phyloP scores from a whole-genome alignment of 2,113 vertebrate species.

The Atrichornis clamosus region DNA sequence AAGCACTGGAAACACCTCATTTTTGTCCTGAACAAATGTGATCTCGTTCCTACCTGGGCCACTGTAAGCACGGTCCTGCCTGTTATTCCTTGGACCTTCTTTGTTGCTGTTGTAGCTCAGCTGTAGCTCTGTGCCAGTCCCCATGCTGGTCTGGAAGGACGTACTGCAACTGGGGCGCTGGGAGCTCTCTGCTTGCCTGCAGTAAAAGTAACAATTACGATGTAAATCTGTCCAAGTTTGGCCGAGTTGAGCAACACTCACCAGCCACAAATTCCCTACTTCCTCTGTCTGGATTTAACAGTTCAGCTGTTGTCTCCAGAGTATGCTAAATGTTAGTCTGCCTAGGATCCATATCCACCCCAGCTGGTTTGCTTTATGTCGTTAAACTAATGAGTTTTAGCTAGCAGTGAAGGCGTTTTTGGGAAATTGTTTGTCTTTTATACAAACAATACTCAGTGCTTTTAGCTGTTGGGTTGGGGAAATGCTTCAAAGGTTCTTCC shows the following conservation, averaged over 20 bases:
- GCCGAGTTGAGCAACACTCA: not conserved
- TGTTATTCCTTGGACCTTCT: not conserved
- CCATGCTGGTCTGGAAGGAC: not conserved
- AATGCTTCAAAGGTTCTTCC: constrained; percentile 33
- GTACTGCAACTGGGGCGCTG: not conserved
- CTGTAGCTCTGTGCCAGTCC: not conserved
- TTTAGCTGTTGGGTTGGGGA: constrained; percentile 35
- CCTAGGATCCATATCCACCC: constrained; percentile 3
- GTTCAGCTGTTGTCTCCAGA: not conserved
- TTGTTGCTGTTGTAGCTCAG: not conserved
- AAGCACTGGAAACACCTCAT: constrained; percentile 97
- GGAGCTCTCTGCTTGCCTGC: constrained; percentile 13
- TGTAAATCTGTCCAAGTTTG: not conserved
- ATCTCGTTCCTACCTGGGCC: constrained; percentile 95
- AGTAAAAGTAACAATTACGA: not conserved
- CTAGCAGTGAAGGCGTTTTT: constrained; percentile 40
- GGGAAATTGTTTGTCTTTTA: constrained; percentile 44
- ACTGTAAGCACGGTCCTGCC: constrained; percentile 78
- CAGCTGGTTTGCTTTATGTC: constrained; percentile 39
- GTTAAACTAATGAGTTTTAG: constrained; percentile 46
- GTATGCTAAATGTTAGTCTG: not conserved
- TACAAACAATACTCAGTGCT: constrained; percentile 30
- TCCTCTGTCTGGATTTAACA: not conserved
- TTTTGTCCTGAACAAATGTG: constrained; percentile 98
- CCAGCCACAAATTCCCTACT: constrained; percentile 15